Evolutionary conservation across 2,113 vertebrate genomes (phyloP).

Genomic region (Oncorhynchus nerka): DNA sequence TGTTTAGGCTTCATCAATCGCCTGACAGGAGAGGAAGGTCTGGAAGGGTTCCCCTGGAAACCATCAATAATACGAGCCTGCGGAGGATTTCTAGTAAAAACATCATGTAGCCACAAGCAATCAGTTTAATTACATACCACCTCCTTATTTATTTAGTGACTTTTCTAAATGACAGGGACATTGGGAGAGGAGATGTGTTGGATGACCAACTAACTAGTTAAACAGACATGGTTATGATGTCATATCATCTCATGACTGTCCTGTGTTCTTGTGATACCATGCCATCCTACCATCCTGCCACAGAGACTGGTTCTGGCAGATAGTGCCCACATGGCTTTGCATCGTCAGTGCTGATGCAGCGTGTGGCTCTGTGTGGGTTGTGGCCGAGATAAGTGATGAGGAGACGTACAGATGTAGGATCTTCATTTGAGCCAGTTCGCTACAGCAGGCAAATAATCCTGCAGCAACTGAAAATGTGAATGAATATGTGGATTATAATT

Average conservation of each 20-base stretch:
- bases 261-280: conserved; percentile 36
- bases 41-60: conserved; percentile 39
- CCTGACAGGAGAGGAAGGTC: conserved; percentile 31
- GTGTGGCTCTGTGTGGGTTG: conserved; percentile 10
- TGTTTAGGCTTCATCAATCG: conserved; percentile 43
- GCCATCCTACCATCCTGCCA: conserved; percentile 17
- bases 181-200: conserved; percentile 44
- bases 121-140: conserved; percentile 61
- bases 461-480: too few species aligned
- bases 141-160: neutral
- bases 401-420: neutral
- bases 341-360: conserved; percentile 10
- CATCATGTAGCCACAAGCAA: conserved; percentile 56
- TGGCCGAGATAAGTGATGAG: conserved; percentile 8
- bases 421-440: too few species aligned
- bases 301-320: conserved; percentile 50
- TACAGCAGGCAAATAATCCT: too few species aligned
- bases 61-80: conserved; percentile 49
- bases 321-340: conserved; percentile 34
- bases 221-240: conserved; percentile 62
- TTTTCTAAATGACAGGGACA: conserved; percentile 60
- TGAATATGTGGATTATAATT: too few species aligned
- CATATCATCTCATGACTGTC: conserved; percentile 42
- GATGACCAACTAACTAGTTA: conserved; percentile 53
- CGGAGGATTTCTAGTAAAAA: conserved; percentile 50